These are phyloP conservation scores for Alcedo quadribrachys DNA, from an alignment of 2,797 vertebrate genomes.

Conservation along the genomic window DNA sequence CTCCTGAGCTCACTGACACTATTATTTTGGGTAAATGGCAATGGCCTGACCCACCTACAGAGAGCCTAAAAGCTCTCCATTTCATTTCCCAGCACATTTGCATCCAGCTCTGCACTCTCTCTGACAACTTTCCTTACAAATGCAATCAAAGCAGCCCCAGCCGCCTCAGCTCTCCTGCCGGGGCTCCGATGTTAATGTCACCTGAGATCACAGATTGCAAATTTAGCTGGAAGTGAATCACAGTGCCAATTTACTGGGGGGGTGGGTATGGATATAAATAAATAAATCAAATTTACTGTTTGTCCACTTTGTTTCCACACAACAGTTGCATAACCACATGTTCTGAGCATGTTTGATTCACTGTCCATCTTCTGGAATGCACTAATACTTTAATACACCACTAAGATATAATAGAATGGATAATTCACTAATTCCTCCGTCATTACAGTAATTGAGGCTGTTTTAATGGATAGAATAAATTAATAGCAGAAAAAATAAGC, in stretches of 20 bases:
- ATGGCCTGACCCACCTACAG: slow-evolving; percentile 27
- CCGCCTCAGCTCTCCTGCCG: slow-evolving; percentile 16
- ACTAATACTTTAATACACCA: slow-evolving; percentile 50
- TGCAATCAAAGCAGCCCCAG: slow-evolving; percentile 46
- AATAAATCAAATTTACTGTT: slow-evolving; percentile 60
- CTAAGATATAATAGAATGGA: not conserved
- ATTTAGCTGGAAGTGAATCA: slow-evolving; percentile 65
- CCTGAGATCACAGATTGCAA: slow-evolving; percentile 55
- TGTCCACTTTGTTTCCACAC: slow-evolving; percentile 54
- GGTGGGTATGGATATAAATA: not conserved
- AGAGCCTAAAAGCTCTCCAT: slow-evolving; percentile 44
- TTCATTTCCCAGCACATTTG: slow-evolving; percentile 44
- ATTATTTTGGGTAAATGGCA: slow-evolving; percentile 8
- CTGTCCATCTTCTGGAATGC: slow-evolving; percentile 57
- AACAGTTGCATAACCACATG: slow-evolving; percentile 69
- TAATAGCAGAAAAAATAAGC: not conserved
- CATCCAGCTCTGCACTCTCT: not conserved
- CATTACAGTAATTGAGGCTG: not conserved
- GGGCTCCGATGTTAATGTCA: slow-evolving; percentile 58
- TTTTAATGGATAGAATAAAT: not conserved
- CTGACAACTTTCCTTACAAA: slow-evolving; percentile 19
- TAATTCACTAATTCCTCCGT: not conserved
- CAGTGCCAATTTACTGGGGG: slow-evolving; percentile 14
- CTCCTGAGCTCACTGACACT: not conserved
- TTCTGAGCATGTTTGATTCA: slow-evolving; percentile 57